These are phyloP conservation scores for Fregetta grallaria DNA, from an alignment of 2,113 vertebrate genomes.

Conservation along the genomic window DNA sequence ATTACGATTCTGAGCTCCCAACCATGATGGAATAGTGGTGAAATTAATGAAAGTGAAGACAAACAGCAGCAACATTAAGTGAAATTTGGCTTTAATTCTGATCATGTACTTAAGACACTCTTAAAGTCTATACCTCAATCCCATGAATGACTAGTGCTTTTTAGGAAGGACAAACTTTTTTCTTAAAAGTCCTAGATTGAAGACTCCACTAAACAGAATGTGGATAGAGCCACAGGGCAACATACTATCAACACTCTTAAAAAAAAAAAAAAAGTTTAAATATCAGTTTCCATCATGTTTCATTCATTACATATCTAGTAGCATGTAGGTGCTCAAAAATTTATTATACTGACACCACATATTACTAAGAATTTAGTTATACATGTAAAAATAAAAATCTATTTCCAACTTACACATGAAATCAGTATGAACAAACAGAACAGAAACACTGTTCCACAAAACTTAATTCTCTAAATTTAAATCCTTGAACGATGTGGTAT, in stretches of 20 bases:
- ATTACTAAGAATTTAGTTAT: background rate
- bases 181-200: background rate
- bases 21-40: background rate
- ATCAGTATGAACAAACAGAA: background rate
- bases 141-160: background rate
- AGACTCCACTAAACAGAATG: background rate
- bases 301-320: background rate
- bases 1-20: background rate
- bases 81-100: background rate
- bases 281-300: background rate
- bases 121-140: background rate
- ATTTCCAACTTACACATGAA: background rate
- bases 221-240: background rate
- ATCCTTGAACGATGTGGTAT: background rate
- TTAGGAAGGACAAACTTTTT: background rate
- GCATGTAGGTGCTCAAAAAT: background rate
- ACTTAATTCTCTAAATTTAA: background rate
- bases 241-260: background rate
- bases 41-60: background rate
- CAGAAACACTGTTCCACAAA: background rate
- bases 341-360: background rate
- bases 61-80: background rate
- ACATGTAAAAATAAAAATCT: background rate
- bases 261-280: background rate
- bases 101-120: background rate